Evolutionary conservation across 37 sponge, comb jelly and placozoan species (phyloP).

Genomic region (Halichondria panicea): DNA sequence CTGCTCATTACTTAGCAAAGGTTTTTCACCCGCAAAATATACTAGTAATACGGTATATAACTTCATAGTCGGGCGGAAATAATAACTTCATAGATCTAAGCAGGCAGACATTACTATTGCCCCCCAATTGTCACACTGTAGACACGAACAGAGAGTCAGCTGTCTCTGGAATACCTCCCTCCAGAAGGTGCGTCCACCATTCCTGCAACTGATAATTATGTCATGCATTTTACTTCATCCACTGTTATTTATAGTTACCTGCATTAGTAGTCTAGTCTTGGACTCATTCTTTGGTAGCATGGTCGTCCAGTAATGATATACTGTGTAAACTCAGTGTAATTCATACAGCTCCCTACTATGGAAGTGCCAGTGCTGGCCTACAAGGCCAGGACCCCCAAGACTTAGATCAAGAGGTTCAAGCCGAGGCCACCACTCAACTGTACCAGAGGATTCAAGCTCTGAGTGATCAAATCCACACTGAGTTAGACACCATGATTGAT

Average conservation of each 20-base stretch:
- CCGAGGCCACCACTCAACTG: background rate
- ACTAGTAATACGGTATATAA: background rate
- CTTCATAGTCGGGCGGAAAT: background rate
- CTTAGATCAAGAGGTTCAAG: background rate
- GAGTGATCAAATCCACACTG: constrained; percentile 13
- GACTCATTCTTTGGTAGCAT: too few species aligned
- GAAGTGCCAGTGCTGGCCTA: background rate
- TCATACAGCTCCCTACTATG: constrained; percentile 11
- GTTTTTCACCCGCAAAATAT: too few species aligned
- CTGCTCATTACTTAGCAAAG: too few species aligned
- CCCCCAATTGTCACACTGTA: too few species aligned
- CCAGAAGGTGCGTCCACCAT: constrained; percentile 31
- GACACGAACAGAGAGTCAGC: constrained; percentile 19
- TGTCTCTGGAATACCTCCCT: constrained; percentile 42
- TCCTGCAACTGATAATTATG: background rate
- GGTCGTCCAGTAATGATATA: too few species aligned
- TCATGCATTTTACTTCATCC: background rate
- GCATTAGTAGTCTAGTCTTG: too few species aligned
- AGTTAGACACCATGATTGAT: background rate
- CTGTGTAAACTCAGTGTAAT: background rate
- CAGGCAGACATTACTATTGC: background rate
- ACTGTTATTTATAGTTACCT: background rate
- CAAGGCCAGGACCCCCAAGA: background rate
- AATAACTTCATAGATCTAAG: constrained; percentile 1
- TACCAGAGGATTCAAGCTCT: constrained; percentile 10